Conservation (phyloP, 2,888 invertebrate species). For the Caenorhabditis angaria region DNA sequence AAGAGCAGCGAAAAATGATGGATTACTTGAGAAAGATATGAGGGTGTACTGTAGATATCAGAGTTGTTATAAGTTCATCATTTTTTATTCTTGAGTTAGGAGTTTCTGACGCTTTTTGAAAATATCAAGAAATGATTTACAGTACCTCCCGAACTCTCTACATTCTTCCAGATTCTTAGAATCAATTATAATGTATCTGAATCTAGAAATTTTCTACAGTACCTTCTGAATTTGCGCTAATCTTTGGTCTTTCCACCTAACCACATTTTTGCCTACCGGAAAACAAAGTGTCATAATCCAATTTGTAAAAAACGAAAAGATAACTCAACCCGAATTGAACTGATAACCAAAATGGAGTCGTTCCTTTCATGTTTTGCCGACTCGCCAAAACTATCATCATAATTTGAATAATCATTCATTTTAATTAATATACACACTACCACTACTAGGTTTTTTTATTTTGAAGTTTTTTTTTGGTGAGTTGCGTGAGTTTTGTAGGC, state of each 20-base stretch:
- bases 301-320: no score
- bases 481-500: no score
- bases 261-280: constrained; percentile 10
- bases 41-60: not conserved
- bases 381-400: not conserved
- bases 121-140: not conserved
- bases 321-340: no score
- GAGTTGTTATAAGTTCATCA: not conserved
- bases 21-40: not conserved
- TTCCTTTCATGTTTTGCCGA: constrained; percentile 19
- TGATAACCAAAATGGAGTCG: constrained; percentile 39
- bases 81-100: not conserved
- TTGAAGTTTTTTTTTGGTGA: no score
- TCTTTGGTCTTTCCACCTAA: not conserved
- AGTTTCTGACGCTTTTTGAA: no score
- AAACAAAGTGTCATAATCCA: not conserved
- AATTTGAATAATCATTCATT: not conserved
- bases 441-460: no score
- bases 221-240: not conserved
- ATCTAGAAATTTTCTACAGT: no score
- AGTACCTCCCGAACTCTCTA: no score
- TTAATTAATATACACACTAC: no score
- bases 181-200: no score
- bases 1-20: constrained; percentile 16
- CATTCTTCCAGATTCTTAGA: no score